Conservation (phyloP, 2,888 invertebrate genomes). For the Caenorhabditis auriculariae region DNA sequence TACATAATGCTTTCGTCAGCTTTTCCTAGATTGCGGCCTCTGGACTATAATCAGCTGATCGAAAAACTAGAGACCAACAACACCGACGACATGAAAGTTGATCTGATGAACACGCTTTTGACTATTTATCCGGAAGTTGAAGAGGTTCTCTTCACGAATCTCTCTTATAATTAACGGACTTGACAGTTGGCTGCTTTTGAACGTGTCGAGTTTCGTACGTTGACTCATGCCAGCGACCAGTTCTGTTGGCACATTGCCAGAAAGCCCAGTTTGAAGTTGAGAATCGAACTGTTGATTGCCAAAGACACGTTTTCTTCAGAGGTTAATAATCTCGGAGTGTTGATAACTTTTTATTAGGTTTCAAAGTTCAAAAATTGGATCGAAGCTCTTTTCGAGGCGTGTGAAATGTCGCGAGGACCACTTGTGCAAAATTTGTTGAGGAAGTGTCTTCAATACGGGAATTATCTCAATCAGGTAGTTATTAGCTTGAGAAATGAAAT, state of each 20-base stretch:
- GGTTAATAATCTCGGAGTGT: neutral
- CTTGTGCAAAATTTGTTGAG: conserved; percentile 17
- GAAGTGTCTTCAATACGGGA: conserved; percentile 28
- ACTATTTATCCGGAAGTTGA: conserved; percentile 24
- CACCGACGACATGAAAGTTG: conserved; percentile 23
- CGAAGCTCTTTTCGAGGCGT: conserved; percentile 9
- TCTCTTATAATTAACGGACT: too few relatives aligned
- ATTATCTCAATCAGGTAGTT: conserved; percentile 32
- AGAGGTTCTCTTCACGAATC: conserved; percentile 5
- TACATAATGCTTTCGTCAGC: neutral
- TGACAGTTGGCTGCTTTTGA: conserved; percentile 8
- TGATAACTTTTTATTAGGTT: conserved; percentile 9
- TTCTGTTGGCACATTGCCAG: conserved; percentile 29
- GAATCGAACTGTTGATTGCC: conserved; percentile 23
- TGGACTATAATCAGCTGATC: conserved; percentile 18
- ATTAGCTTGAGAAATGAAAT: too few relatives aligned
- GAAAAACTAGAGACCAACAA: conserved; percentile 22
- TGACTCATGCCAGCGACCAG: conserved; percentile 28
- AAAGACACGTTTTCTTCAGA: conserved; percentile 22
- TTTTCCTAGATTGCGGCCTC: conserved; percentile 14
- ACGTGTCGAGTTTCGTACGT: conserved; percentile 10
- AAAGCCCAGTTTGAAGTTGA: conserved; percentile 14
- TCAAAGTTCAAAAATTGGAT: conserved; percentile 18
- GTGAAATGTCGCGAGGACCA: conserved; percentile 17
- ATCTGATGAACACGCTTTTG: conserved; percentile 21